phyloP scores from a whole-genome alignment of 2,888 invertebrate genomes.

The Malthinus flaveolus region DNA sequence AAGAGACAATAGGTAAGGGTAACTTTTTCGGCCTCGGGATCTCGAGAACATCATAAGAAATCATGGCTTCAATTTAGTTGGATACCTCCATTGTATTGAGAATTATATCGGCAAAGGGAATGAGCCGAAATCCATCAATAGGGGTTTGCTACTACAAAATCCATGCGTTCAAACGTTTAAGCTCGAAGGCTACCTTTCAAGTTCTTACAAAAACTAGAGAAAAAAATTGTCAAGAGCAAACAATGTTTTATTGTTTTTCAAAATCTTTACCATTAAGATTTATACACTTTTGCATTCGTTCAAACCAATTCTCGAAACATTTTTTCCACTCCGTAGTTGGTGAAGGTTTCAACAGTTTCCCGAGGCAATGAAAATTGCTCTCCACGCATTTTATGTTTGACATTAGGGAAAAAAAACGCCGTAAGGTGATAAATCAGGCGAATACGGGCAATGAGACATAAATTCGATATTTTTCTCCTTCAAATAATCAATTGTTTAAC shows the following conservation, averaged over 20 bases:
- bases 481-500: conserved; percentile 1
- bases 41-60: no score
- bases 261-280: conserved; percentile 30
- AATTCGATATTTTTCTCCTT: conserved; percentile 1
- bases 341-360: conserved; percentile 35
- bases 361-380: conserved; percentile 34
- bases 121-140: no score
- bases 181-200: no score
- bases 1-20: no score
- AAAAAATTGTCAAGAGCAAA: no score
- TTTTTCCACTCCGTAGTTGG: conserved; percentile 34
- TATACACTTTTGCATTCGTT: conserved; percentile 37
- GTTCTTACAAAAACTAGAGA: no score
- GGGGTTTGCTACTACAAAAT: no score
- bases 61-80: no score
- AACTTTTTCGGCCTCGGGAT: no score
- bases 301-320: conserved; percentile 35
- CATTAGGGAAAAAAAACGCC: conserved; percentile 19
- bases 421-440: neutral
- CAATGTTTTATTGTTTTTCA: conserved; percentile 18
- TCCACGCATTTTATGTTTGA: conserved; percentile 35
- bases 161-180: no score
- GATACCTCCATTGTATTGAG: no score
- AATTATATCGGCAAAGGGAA: no score
- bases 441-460: conserved; percentile 7